Evolutionary conservation across 2,113 vertebrate genomes (phyloP).

Genomic region (Scopus umbretta): DNA sequence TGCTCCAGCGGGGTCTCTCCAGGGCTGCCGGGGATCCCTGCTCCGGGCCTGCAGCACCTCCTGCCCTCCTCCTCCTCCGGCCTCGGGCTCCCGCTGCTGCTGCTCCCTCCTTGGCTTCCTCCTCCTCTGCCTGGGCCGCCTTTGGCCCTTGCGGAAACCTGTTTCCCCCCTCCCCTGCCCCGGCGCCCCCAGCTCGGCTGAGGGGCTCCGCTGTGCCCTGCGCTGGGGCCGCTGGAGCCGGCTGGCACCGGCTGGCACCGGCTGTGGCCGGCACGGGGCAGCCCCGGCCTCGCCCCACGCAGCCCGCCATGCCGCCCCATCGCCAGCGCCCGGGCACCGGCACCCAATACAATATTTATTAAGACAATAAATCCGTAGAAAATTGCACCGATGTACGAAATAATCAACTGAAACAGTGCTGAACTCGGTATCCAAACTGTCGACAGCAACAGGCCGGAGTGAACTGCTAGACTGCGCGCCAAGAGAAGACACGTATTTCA

Average conservation of each 20-base stretch:
- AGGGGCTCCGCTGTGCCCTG: background rate
- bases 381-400: background rate
- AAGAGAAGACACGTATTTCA: background rate
- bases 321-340: accelerated
- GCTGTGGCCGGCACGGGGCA: background rate
- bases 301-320: accelerated
- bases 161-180: too few species aligned
- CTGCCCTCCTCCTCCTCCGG: background rate
- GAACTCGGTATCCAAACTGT: too few species aligned
- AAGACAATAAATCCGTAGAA: background rate
- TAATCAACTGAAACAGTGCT: background rate
- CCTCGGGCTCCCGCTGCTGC: too few species aligned
- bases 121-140: too few species aligned
- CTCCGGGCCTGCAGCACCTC: too few species aligned
- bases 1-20: background rate
- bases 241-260: background rate
- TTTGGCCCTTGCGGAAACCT: too few species aligned
- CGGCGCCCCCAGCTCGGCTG: background rate
- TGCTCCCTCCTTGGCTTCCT: too few species aligned
- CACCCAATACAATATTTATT: too few species aligned
- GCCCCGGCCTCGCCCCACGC: background rate
- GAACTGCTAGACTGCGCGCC: background rate
- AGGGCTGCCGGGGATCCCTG: background rate
- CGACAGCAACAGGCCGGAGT: background rate
- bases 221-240: background rate